A percentile compares a stretch with the other conserved stretches of the same genome.
Conservation (phyloP, 1,140 invertebrate genomes). For the Trachymyrmex cornetzi region DNA sequence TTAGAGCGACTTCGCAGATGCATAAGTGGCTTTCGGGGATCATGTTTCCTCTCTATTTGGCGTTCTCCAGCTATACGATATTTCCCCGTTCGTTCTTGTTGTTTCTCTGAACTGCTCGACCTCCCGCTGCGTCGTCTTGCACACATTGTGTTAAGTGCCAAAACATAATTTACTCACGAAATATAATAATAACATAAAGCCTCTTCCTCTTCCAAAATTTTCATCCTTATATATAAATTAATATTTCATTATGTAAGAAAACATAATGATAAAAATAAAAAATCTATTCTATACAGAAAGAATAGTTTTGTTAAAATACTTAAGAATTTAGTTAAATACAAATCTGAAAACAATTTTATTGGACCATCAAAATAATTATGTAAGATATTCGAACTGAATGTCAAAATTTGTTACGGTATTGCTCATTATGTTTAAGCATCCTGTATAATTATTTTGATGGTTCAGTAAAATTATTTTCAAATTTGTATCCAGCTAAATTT, state of each 20-base stretch:
- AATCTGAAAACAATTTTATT: too few relatives aligned
- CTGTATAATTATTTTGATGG: too few relatives aligned
- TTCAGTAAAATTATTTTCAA: too few relatives aligned
- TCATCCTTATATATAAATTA: not conserved
- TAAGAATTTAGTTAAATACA: too few relatives aligned
- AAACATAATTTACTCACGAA: conserved; percentile 12
- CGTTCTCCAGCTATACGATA: conserved; percentile 37
- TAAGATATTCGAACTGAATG: too few relatives aligned
- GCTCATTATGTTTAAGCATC: too few relatives aligned
- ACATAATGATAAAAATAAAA: not conserved
- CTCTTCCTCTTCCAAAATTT: not conserved
- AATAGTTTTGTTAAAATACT: too few relatives aligned
- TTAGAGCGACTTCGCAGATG: conserved; percentile 53
- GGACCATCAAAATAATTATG: too few relatives aligned
- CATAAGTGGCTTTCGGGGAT: conserved; percentile 49
- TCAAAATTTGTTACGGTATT: too few relatives aligned
- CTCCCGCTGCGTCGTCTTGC: conserved; percentile 36
- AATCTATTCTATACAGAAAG: too few relatives aligned
- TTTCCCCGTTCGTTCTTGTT: conserved; percentile 49
- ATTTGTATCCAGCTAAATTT: too few relatives aligned
- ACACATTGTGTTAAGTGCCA: not conserved
- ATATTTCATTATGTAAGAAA: not conserved
- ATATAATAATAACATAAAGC: not conserved
- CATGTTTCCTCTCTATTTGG: conserved; percentile 56
- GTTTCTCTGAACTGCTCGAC: conserved; percentile 25